phyloP scores from a whole-genome alignment of 2,113 vertebrate genomes.

The Spizaetus ornatus region DNA sequence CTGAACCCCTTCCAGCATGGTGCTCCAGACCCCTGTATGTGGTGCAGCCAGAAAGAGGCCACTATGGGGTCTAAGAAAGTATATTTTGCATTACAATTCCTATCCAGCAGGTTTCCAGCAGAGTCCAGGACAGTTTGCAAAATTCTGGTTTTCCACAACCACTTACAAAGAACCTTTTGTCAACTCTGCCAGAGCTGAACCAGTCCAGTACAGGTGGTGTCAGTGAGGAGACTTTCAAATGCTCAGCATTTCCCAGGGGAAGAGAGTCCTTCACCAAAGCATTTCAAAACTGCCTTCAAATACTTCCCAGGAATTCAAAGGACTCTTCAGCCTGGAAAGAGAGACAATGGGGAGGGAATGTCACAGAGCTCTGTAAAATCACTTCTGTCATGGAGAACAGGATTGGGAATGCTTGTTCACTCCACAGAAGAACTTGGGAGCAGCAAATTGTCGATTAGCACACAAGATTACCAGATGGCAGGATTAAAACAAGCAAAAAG shows the following conservation, averaged over 20 bases:
- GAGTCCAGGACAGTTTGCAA: background rate
- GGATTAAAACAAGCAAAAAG: background rate
- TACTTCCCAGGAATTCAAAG: background rate
- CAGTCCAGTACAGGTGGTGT: background rate
- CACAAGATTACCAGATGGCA: background rate
- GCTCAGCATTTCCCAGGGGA: background rate
- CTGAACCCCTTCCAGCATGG: background rate
- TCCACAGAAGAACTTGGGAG: background rate
- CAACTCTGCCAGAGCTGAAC: background rate
- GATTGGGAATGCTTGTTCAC: background rate
- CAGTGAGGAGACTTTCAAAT: background rate
- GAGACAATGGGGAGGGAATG: background rate
- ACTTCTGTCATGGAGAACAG: background rate
- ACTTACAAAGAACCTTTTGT: background rate
- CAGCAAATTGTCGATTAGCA: background rate
- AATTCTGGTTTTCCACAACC: background rate
- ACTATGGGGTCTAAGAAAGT: background rate
- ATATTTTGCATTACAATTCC: background rate
- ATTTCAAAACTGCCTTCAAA: background rate
- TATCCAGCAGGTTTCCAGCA: background rate
- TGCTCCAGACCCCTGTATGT: background rate
- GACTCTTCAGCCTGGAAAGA: background rate
- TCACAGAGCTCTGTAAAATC: background rate
- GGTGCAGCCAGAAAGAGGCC: background rate
- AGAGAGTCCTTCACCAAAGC: background rate